Evolutionary conservation across 2,888 invertebrate genomes (phyloP).

Genomic region (Chironomus riparius): DNA sequence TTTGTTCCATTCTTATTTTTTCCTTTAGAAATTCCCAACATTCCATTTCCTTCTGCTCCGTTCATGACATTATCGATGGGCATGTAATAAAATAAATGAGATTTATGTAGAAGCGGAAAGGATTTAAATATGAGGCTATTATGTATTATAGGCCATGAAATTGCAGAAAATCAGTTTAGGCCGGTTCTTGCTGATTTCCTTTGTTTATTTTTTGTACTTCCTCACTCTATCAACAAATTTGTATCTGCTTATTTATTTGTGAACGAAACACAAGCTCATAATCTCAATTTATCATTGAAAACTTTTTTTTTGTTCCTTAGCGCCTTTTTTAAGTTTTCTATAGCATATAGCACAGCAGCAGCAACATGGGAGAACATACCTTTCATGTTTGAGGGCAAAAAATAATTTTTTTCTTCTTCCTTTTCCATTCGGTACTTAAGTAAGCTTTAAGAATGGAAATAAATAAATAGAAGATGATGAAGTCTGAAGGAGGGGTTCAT

Average conservation of each 20-base stretch:
- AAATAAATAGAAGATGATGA: too few relatives aligned
- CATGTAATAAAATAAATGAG: slow-evolving; percentile 1
- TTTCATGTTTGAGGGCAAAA: too few relatives aligned
- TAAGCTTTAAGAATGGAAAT: too few relatives aligned
- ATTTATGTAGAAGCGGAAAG: neutral
- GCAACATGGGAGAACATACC: too few relatives aligned
- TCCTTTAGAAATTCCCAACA: too few relatives aligned
- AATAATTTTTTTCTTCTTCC: too few relatives aligned
- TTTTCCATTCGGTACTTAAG: too few relatives aligned
- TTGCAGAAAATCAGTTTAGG: neutral
- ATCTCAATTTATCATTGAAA: slow-evolving; percentile 2
- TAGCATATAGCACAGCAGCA: neutral
- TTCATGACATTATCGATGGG: neutral
- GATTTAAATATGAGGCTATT: slow-evolving; percentile 4
- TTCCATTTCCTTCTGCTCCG: neutral
- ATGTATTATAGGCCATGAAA: neutral
- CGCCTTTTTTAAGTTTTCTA: neutral
- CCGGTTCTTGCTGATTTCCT: neutral
- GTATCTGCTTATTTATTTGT: neutral
- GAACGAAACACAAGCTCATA: neutral
- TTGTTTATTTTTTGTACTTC: neutral
- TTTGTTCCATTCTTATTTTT: too few relatives aligned
- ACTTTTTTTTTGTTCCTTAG: neutral
- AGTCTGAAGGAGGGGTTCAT: too few relatives aligned
- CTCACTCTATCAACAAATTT: neutral